phyloP scores from a whole-genome alignment of 2,797 vertebrate genomes.

The Pangasius sanitwongsei region DNA sequence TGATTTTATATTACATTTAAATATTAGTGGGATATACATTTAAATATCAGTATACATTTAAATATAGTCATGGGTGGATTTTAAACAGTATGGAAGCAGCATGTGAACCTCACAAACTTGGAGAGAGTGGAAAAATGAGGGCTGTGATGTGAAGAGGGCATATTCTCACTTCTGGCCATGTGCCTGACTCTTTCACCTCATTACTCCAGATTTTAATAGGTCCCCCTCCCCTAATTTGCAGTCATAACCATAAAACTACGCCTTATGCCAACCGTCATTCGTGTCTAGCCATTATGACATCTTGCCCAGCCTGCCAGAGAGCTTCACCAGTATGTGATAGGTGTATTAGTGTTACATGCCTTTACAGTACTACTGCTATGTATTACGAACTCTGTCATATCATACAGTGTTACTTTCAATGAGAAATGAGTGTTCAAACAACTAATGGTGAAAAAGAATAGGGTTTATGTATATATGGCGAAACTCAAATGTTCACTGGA shows the following conservation, averaged over 20 bases:
- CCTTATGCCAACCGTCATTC: slow-evolving; percentile 39
- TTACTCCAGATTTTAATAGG: slow-evolving; percentile 35
- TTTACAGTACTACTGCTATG: not conserved
- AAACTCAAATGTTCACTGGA: not conserved
- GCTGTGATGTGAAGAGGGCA: slow-evolving; percentile 16
- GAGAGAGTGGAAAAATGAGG: not conserved
- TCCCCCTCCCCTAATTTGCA: slow-evolving; percentile 27
- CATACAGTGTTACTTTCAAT: not conserved
- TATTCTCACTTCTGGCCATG: slow-evolving; percentile 4
- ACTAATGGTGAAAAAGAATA: not conserved
- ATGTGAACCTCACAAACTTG: not conserved
- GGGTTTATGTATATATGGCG: not conserved
- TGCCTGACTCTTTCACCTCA: slow-evolving; percentile 33
- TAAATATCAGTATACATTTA: too few species aligned
- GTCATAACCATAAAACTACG: slow-evolving; percentile 47
- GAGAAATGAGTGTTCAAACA: not conserved
- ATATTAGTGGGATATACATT: too few species aligned
- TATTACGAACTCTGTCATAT: not conserved
- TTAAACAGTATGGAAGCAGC: not conserved
- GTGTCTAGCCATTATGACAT: slow-evolving; percentile 14
- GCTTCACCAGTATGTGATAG: slow-evolving; percentile 5
- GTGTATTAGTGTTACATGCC: not conserved
- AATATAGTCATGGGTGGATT: not conserved
- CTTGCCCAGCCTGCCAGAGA: slow-evolving; percentile 18
- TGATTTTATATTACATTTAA: not conserved